Percentiles rank a stretch among this genome's conserved stretches.
These are phyloP conservation scores for Cataglyphis hispanica DNA, from an alignment of 1,140 invertebrate genomes.

Conservation along the genomic window DNA sequence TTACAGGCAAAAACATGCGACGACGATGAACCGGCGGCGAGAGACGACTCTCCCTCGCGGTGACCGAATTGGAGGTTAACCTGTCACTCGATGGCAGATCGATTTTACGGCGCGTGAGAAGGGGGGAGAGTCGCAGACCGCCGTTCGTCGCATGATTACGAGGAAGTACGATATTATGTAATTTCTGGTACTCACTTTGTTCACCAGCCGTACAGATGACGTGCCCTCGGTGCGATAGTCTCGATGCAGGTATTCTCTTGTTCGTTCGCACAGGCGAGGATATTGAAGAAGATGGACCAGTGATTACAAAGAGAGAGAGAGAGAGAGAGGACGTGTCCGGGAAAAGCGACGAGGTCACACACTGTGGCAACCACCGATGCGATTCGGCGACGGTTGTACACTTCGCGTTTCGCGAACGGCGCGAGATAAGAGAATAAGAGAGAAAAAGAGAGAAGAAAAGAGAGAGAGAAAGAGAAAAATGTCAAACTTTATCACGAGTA, in stretches of 20 bases:
- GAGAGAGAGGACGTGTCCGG: not conserved
- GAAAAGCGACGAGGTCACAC: constrained; percentile 57
- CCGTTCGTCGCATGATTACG: constrained; percentile 6
- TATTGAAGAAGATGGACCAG: not conserved
- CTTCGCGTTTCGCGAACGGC: constrained; percentile 8
- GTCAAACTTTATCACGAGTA: constrained; percentile 81
- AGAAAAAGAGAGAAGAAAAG: not conserved
- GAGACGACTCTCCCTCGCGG: not conserved
- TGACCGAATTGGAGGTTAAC: constrained; percentile 77
- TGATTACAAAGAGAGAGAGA: constrained; percentile 24
- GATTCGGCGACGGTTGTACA: constrained; percentile 56
- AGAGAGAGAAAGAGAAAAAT: constrained; percentile 10
- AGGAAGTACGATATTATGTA: constrained; percentile 65
- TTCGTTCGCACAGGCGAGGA: not conserved
- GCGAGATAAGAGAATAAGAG: not conserved
- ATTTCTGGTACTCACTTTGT: constrained; percentile 67
- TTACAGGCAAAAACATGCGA: not conserved
- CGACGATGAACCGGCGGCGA: not conserved
- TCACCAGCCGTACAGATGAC: constrained; percentile 38
- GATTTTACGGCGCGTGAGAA: constrained; percentile 62
- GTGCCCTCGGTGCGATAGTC: constrained; percentile 37
- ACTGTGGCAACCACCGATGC: constrained; percentile 19
- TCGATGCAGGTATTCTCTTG: constrained; percentile 14
- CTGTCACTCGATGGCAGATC: constrained; percentile 78
- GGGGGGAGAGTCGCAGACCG: not conserved